Conservation (phyloP, 2,888 invertebrate species). For the Odontocerum albicorne region DNA sequence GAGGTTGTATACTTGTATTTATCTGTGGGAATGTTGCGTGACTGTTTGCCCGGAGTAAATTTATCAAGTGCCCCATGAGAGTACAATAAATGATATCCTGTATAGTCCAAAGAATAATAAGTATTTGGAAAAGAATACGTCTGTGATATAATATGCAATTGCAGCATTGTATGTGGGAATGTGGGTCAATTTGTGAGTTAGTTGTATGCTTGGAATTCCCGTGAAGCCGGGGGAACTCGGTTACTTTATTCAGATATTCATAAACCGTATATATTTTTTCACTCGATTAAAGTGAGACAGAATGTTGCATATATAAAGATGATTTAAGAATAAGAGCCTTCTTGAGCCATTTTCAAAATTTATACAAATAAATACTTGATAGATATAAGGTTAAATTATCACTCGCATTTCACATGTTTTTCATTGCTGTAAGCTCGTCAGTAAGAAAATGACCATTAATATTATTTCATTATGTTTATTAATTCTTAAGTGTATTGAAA, state of each 20-base stretch:
- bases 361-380: constrained; percentile 32
- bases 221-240: constrained; percentile 41
- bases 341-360: constrained; percentile 36
- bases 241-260: constrained; percentile 14
- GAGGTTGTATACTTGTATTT: constrained; percentile 19
- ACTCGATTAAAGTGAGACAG: constrained; percentile 39
- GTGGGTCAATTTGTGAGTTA: constrained; percentile 61
- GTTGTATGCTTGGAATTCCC: constrained; percentile 47
- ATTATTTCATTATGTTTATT: constrained; percentile 34
- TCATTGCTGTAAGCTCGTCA: constrained; percentile 31
- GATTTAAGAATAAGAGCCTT: constrained; percentile 26
- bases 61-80: constrained; percentile 51
- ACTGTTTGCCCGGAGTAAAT: constrained; percentile 38
- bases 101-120: constrained; percentile 55
- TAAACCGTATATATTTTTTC: constrained; percentile 56
- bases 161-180: constrained; percentile 57
- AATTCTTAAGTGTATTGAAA: constrained; percentile 33
- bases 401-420: constrained; percentile 32
- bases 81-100: constrained; percentile 44
- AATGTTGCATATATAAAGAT: constrained; percentile 30
- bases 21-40: constrained; percentile 23
- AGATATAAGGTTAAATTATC: constrained; percentile 36
- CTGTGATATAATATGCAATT: constrained; percentile 61
- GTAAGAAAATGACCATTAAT: constrained; percentile 32
- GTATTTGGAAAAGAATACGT: constrained; percentile 48